phyloP scores from a whole-genome alignment of 2,888 invertebrate genomes.

The Daptonema setosum region DNA sequence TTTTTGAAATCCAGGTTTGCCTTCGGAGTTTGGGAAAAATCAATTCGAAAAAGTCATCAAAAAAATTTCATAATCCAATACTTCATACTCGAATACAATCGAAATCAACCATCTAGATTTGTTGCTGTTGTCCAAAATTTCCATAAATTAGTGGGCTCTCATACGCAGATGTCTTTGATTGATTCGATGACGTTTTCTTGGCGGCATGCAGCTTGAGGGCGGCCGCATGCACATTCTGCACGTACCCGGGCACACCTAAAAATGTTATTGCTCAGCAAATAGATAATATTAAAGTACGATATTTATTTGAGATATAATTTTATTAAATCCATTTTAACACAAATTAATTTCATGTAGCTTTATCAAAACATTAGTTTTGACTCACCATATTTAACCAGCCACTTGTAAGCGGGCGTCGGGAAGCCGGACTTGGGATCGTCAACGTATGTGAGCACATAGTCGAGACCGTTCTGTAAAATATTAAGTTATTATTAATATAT shows the following conservation, averaged over 20 bases:
- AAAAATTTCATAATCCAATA: no score
- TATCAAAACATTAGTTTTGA: neutral
- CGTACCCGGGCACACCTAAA: slow-evolving; percentile 6
- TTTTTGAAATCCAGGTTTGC: no score
- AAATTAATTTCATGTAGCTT: neutral
- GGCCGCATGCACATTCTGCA: slow-evolving; percentile 6
- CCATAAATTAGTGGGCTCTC: no score
- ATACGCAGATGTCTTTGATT: neutral
- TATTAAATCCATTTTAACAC: no score
- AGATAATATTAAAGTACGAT: no score
- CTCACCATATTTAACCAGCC: slow-evolving; percentile 31
- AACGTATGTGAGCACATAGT: slow-evolving; percentile 33
- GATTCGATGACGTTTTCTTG: neutral
- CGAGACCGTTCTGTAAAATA: slow-evolving; percentile 30
- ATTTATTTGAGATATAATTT: no score
- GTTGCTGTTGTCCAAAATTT: no score
- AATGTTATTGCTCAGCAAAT: no score
- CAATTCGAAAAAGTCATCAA: no score
- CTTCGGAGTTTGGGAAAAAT: no score
- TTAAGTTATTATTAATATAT: slow-evolving; percentile 1
- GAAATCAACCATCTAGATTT: no score
- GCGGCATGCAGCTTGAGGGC: slow-evolving; percentile 2
- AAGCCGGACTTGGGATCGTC: slow-evolving; percentile 33
- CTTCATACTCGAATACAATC: no score
- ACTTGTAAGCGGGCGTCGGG: slow-evolving; percentile 30